Evolutionary conservation across 2,797 vertebrate genomes (phyloP), one percentile per base, ranked within the genome.

Genomic region (Periophthalmus magnuspinnatus): DNA sequence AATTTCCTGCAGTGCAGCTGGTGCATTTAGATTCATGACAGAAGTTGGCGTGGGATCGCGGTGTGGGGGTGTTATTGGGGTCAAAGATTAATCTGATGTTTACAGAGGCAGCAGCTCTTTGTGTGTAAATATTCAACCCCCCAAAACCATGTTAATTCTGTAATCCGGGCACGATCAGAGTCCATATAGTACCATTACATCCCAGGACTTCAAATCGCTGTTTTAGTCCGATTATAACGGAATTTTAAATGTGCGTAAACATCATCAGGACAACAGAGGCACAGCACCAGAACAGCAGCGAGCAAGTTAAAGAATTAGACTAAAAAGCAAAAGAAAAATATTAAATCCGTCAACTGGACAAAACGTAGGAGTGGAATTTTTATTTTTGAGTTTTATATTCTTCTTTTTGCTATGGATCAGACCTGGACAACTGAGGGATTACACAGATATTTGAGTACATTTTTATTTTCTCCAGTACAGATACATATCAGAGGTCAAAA

Each of bases 31-130:
- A 11, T 45, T 86, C 79, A 79, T 57, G 34, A 9, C 5, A 73
- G 22, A 70, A 86, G 82, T 34, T 38, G 32, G 60, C 60, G 2
- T 79, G 72, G 28, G 77, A 80, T 80, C 75, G 72, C 56, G 22
- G 76, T 32, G 17, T 73, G 63, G 64, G 61, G 60, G 58, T 62
- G 64, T 79, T 78, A 64, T 47, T 63, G 45, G 74, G 74, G 75
- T 84, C 74, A 65, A 72, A 70, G 70, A 65, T 74, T 75, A 71
- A 64, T 65, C 38, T 22, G 6, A 1, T 75, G 69, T 78, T 82
- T 71, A 74, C 47, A 33, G 56, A 70, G 48, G 52, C 83, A 84
- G 78, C 73, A 81, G 54, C 67, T 65, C 54, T 38, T 34, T 47
- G 50, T 45, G 32, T 73, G 10, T 19, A 58, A 38, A 24, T 11